phyloP scores from a whole-genome alignment of 2,888 invertebrate genomes.

The Reticulitermes lucifugus region DNA sequence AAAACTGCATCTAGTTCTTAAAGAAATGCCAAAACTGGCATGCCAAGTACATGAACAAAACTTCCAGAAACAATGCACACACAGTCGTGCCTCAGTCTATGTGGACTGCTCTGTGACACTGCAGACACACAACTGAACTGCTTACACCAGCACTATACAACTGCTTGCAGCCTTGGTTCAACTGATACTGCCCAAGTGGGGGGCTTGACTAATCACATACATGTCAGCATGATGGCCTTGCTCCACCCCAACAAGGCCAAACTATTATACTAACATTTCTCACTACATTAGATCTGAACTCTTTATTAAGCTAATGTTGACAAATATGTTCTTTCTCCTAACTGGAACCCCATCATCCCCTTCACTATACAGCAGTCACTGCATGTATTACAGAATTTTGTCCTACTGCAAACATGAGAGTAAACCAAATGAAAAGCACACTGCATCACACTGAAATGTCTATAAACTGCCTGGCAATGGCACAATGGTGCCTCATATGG shows the following conservation, averaged over 20 bases:
- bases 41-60: not conserved
- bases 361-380: not conserved
- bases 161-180: not conserved
- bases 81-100: not conserved
- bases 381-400: not conserved
- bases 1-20: slow-evolving; percentile 19
- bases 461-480: not conserved
- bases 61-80: slow-evolving; percentile 2
- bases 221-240: slow-evolving; percentile 27
- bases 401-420: not conserved
- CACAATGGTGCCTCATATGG: no score
- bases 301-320: not conserved
- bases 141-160: not conserved
- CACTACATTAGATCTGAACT: not conserved
- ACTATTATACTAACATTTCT: slow-evolving; percentile 9
- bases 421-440: not conserved
- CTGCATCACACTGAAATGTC: not conserved
- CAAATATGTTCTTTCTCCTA: not conserved
- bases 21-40: not conserved
- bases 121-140: not conserved
- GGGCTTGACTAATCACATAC: not conserved
- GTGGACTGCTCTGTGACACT: not conserved
- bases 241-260: slow-evolving; percentile 23
- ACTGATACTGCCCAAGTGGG: not conserved
- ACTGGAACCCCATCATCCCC: not conserved